Conservation (phyloP, 2,797 vertebrate genomes). For the Tapera naevia region DNA sequence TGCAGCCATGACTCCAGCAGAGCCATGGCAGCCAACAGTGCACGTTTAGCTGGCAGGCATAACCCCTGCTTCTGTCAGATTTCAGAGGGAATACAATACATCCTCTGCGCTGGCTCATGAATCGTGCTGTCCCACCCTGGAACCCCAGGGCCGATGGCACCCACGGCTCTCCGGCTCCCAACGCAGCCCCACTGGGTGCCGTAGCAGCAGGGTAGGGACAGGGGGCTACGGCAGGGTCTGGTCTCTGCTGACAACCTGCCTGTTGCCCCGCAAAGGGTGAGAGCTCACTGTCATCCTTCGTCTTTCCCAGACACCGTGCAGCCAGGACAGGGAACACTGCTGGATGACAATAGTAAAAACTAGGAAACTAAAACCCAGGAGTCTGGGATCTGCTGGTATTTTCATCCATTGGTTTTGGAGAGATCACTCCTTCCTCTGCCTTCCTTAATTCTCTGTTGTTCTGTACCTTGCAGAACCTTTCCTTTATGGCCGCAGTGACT, state of each 20-base stretch:
- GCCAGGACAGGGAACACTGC: background rate
- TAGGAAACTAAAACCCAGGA: background rate
- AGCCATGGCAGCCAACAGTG: background rate
- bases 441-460: background rate
- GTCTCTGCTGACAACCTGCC: background rate
- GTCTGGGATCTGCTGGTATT: background rate
- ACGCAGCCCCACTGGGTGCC: accelerated
- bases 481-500: background rate
- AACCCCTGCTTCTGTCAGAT: background rate
- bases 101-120: background rate
- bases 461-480: background rate
- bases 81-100: background rate
- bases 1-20: background rate
- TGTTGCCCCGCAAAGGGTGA: background rate
- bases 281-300: too few relatives aligned
- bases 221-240: accelerated
- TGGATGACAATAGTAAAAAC: background rate
- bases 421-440: background rate
- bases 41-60: background rate
- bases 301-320: background rate
- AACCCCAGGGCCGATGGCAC: background rate
- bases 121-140: too few relatives aligned
- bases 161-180: accelerated
- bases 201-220: background rate
- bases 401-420: background rate